Conservation (phyloP, 2,888 invertebrate species). For the Clanis bilineata region DNA sequence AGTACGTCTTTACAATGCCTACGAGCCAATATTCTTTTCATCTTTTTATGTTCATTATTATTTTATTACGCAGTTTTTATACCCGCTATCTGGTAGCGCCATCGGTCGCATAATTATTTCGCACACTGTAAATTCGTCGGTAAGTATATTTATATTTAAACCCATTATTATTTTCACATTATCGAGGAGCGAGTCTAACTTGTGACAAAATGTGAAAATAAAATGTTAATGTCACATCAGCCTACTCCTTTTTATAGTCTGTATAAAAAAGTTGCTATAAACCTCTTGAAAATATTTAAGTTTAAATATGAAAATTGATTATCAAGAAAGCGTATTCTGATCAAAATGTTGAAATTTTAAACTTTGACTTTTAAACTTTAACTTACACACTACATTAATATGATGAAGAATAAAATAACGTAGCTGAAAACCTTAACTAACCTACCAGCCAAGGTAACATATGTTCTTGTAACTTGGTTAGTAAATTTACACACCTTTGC, state of each 20-base stretch:
- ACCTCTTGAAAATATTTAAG: no score
- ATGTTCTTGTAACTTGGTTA: no score
- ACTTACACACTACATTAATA: no score
- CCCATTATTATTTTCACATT: constrained; percentile 51
- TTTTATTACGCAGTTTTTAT: constrained; percentile 28
- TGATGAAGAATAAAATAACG: no score
- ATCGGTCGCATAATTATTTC: constrained; percentile 36
- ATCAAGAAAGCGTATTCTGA: no score
- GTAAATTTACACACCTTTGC: no score
- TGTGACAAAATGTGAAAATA: constrained; percentile 11
- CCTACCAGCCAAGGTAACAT: no score
- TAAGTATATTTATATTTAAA: constrained; percentile 42
- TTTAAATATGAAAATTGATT: no score
- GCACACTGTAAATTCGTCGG: constrained; percentile 45
- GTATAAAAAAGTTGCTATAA: no score
- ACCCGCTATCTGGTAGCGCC: constrained; percentile 30
- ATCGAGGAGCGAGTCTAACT: constrained; percentile 29
- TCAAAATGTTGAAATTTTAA: no score
- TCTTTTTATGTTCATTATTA: constrained; percentile 13
- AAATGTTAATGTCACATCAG: neutral
- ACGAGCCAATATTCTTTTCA: neutral
- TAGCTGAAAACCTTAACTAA: no score
- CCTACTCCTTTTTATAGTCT: neutral
- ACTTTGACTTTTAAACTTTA: no score
- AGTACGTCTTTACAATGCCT: neutral